Base-by-base conservation (phyloP, 2,888 invertebrate species). In the Mythimna vitellina region DNA sequence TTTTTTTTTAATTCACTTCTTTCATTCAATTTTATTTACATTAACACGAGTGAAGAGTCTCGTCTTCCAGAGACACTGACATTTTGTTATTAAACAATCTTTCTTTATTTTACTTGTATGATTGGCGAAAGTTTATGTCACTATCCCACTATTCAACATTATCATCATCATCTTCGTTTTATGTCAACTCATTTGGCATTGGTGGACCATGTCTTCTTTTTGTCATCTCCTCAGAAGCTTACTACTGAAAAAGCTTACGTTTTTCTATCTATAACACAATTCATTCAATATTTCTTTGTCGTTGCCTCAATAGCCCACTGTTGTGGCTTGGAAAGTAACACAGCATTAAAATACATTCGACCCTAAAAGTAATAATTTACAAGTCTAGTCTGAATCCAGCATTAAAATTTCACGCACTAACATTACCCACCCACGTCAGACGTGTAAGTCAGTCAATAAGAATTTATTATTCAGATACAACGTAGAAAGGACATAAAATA, bases 391-490 rank as follows among this genome's bases (percentile, higher is more conserved):
- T 20, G 35, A 32, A 62, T 20, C 25, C 0, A 3, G 25, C 32
- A 56, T 53, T 60, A 20, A n/a, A 70, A 60, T 49, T 49, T 51
- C 72, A 62, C 56, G 56, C 20, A 29, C 51, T 35, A 62, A 51
- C n/a, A 49, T 57, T 58, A 79, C 7, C 29, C 3, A 25, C 73
- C 73, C 65, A 79, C 73, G 46, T 32, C 0, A 32, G 65, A 51
- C 61, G 1, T 76, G 56, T 71, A 12, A 49, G 14, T 22, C 42
- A 32, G 35, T 65, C 76, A 58, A 63, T 63, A 42, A 17, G 6
- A 29, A 73, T 79, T 65, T 73, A 77, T 77, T 77, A 76, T 63
- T 73, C 32, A 79, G 46, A 49, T 25, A 14, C 62, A 38, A 56
- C 14, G 25, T 66, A 62, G 65, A 64, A 46, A 32, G 76, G 51